These are phyloP conservation scores for Drosophila limbata DNA, from an alignment of 2,888 invertebrate species.

Conservation along the genomic window DNA sequence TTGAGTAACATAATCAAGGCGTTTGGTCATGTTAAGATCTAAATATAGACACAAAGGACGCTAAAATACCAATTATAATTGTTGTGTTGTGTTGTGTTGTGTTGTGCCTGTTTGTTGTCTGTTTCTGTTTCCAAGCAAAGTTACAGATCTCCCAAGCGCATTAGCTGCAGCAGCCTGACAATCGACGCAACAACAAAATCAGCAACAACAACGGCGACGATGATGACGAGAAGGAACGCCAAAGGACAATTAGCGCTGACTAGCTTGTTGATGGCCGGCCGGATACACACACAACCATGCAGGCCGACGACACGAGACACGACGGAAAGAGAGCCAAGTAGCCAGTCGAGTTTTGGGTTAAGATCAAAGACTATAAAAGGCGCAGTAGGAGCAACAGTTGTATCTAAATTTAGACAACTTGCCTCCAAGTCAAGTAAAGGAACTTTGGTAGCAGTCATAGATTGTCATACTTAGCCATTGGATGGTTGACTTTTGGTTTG, in stretches of 20 bases:
- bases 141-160: constrained; percentile 52
- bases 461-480: constrained; percentile 69
- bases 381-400: constrained; percentile 56
- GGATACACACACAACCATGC: constrained; percentile 12
- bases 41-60: constrained; percentile 75
- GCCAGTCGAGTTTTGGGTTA: constrained; percentile 23
- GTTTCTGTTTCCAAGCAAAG: constrained; percentile 25
- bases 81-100: constrained; percentile 26
- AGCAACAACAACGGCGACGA: constrained; percentile 28
- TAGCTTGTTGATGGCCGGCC: constrained; percentile 51
- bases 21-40: constrained; percentile 58
- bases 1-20: constrained; percentile 73
- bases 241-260: constrained; percentile 74
- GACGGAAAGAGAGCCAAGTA: constrained; percentile 21
- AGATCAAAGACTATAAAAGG: constrained; percentile 64
- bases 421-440: constrained; percentile 27
- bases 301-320: constrained; percentile 5
- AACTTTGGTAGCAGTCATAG: constrained; percentile 61
- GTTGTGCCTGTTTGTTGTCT: constrained; percentile 38
- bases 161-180: constrained; percentile 47
- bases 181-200: constrained; percentile 3
- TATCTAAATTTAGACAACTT: constrained; percentile 74
- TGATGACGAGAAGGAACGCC: constrained; percentile 72
- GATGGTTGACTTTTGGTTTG: constrained; percentile 14
- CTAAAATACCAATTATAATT: constrained; percentile 76